Conservation (phyloP, 1,140 invertebrate species). For the Heliconius melpomene region DNA sequence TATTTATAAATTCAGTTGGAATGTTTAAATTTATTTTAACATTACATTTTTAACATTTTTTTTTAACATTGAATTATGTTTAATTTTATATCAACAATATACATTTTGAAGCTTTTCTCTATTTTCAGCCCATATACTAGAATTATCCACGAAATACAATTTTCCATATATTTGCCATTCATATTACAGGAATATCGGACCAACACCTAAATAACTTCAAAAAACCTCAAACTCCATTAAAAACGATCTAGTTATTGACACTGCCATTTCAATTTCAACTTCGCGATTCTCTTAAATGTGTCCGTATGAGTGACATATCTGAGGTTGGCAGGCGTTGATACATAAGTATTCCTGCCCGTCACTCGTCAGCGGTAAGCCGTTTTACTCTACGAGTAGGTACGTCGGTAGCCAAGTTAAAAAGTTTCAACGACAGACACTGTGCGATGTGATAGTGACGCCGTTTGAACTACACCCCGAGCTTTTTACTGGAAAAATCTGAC, state of each 20-base stretch:
- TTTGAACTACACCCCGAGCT: constrained; percentile 40
- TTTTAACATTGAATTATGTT: neutral
- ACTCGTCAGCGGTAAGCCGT: constrained; percentile 54
- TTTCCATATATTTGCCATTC: neutral
- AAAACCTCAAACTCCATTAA: constrained; percentile 39
- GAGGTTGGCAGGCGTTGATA: constrained; percentile 48
- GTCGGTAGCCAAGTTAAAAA: constrained; percentile 47
- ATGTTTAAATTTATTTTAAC: neutral
- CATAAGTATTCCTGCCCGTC: constrained; percentile 45
- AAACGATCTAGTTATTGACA: constrained; percentile 7
- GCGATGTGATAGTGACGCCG: constrained; percentile 43
- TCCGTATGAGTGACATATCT: constrained; percentile 63
- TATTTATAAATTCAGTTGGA: too few species aligned
- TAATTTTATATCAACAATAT: neutral
- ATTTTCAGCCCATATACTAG: neutral
- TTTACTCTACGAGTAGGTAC: constrained; percentile 28
- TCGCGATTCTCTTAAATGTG: constrained; percentile 48
- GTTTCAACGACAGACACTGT: constrained; percentile 49
- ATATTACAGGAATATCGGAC: neutral
- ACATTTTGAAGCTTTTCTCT: neutral
- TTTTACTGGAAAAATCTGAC: constrained; percentile 39
- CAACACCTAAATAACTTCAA: neutral
- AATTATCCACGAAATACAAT: neutral
- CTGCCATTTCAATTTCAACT: constrained; percentile 44
- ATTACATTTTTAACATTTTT: too few species aligned